A percentile compares a stretch with the other conserved stretches of the same genome.
Evolutionary conservation across 2,113 vertebrate genomes (phyloP).

Genomic region (Laterallus jamaicensis): DNA sequence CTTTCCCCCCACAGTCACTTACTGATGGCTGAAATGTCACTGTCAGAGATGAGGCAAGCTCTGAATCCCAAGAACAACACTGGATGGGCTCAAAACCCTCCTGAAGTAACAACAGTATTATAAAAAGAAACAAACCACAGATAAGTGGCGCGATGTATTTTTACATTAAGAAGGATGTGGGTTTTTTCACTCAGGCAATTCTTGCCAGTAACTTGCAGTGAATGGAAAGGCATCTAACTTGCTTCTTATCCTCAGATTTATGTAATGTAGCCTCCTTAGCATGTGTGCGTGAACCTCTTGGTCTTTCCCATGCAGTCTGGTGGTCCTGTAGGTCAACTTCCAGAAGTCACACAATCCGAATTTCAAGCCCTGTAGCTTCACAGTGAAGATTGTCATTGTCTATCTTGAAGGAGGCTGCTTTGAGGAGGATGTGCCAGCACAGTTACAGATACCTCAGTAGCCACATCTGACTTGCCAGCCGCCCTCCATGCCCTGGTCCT

Average conservation of each 20-base stretch:
- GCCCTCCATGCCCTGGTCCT: not conserved
- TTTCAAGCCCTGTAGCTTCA: not conserved
- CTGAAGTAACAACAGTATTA: not conserved
- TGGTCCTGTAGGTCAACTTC: not conserved
- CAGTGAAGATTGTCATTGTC: not conserved
- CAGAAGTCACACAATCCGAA: not conserved
- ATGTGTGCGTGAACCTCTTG: fast-evolving
- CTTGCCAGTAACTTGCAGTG: not conserved
- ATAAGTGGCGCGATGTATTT: not conserved
- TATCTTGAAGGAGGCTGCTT: not conserved
- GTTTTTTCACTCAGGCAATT: not conserved
- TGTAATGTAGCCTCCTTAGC: not conserved
- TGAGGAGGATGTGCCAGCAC: not conserved
- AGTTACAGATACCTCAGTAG: not conserved
- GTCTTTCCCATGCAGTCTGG: not conserved
- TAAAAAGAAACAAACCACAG: not conserved
- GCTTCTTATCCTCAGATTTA: not conserved
- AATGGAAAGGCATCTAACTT: not conserved
- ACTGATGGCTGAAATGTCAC: not conserved
- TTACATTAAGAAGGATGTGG: not conserved
- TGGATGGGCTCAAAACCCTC: not conserved
- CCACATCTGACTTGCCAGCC: not conserved
- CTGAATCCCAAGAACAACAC: not conserved
- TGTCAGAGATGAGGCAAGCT: not conserved
- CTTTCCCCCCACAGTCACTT: not conserved